phyloP scores from a whole-genome alignment of 1,140 invertebrate genomes.

The Bombus soroeensis region DNA sequence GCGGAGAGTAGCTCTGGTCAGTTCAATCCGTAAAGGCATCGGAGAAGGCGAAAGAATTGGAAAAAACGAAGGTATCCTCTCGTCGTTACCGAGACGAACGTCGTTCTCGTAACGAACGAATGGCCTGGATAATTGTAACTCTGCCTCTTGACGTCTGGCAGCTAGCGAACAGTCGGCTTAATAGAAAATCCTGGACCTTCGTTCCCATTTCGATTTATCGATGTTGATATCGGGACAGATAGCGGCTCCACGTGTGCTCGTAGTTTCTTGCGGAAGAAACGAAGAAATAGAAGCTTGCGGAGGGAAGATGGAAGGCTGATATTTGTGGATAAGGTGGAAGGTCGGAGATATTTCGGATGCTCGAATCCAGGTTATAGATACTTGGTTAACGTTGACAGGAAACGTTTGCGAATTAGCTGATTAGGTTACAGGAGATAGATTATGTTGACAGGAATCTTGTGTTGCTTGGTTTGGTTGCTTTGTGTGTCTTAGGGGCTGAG shows the following conservation, averaged over 20 bases:
- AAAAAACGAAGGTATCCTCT: slow-evolving; percentile 38
- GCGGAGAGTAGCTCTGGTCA: slow-evolving; percentile 5
- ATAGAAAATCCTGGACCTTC: slow-evolving; percentile 39
- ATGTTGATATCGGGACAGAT: slow-evolving; percentile 33
- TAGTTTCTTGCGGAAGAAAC: background rate
- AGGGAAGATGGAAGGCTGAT: background rate
- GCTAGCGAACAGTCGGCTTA: slow-evolving; percentile 1
- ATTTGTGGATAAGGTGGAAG: background rate
- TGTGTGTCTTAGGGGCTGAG: too few relatives aligned
- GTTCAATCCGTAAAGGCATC: slow-evolving; percentile 1
- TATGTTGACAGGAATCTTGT: background rate
- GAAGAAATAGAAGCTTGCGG: background rate
- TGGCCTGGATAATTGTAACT: slow-evolving; percentile 7
- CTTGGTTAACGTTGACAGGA: background rate
- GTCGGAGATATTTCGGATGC: background rate
- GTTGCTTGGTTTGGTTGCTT: background rate
- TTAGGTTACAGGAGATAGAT: background rate
- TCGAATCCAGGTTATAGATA: slow-evolving; percentile 32
- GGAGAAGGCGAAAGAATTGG: background rate
- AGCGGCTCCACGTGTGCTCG: background rate
- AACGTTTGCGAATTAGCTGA: background rate
- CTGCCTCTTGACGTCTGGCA: background rate
- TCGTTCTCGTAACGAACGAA: slow-evolving; percentile 27
- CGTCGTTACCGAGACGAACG: slow-evolving; percentile 34
- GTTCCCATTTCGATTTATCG: slow-evolving; percentile 32